These are phyloP conservation scores for Geothlypis trichas DNA, from an alignment of 2,113 vertebrate genomes.

Conservation along the genomic window DNA sequence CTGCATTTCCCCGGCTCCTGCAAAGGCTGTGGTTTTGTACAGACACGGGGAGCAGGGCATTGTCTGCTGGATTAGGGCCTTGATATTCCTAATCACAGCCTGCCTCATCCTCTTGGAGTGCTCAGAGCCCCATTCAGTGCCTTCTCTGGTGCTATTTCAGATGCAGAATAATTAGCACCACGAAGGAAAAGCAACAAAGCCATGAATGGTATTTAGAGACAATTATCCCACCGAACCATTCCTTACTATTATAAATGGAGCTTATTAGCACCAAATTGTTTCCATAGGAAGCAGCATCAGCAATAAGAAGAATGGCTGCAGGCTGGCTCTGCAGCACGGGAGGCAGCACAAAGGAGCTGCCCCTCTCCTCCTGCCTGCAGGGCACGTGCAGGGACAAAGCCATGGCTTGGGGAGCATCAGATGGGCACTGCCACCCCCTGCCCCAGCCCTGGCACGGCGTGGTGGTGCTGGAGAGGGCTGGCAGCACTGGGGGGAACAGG, in stretches of 20 bases:
- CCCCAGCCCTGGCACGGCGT: rapidly evolving
- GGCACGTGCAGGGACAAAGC: background rate
- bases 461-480: rapidly evolving
- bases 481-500: background rate
- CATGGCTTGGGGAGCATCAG: background rate
- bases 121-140: slow-evolving; percentile 72
- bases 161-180: slow-evolving; percentile 77
- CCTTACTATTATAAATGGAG: slow-evolving; percentile 81
- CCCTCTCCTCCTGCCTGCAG: background rate
- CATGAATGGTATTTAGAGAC: slow-evolving; percentile 80
- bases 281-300: slow-evolving; percentile 79
- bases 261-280: slow-evolving; percentile 84
- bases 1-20: background rate
- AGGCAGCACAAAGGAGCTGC: slow-evolving; percentile 69
- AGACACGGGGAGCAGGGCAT: slow-evolving; percentile 45
- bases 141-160: slow-evolving; percentile 77
- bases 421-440: background rate
- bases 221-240: slow-evolving; percentile 79
- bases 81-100: slow-evolving; percentile 65
- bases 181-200: slow-evolving; percentile 80
- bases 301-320: slow-evolving; percentile 76
- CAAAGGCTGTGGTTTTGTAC: slow-evolving; percentile 43
- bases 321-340: slow-evolving; percentile 53
- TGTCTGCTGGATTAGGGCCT: slow-evolving; percentile 66
- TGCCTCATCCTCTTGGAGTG: slow-evolving; percentile 51